Percentiles rank a stretch among this genome's conserved stretches.
phyloP scores from a whole-genome alignment of 2,888 invertebrate genomes.

The Scaptomyza polygonia region DNA sequence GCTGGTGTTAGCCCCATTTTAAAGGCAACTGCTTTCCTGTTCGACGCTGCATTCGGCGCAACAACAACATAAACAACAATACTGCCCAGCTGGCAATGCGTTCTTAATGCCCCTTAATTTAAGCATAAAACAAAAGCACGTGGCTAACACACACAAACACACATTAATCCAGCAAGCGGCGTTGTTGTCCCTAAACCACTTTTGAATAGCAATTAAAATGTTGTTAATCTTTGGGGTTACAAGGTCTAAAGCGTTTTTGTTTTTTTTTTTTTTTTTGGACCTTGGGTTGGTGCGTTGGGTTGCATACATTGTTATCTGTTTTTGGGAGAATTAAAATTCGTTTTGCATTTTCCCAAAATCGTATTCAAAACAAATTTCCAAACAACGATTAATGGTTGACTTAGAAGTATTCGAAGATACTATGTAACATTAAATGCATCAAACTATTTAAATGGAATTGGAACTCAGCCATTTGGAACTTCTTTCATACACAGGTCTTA shows the following conservation, averaged over 20 bases:
- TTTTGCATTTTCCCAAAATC: conserved; percentile 14
- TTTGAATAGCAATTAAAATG: conserved; percentile 57
- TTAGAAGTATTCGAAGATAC: not conserved
- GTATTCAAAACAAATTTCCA: conserved; percentile 13
- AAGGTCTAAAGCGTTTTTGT: conserved; percentile 5
- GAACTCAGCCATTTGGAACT: not conserved
- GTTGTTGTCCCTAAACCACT: conserved; percentile 3
- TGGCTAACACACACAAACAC: conserved; percentile 17
- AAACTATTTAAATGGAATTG: too few relatives aligned
- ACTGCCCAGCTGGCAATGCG: conserved; percentile 27
- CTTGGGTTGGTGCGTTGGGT: not conserved
- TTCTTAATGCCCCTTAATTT: conserved; percentile 45
- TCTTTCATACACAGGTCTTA: too few relatives aligned
- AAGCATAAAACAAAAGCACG: conserved; percentile 27
- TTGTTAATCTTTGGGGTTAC: conserved; percentile 31
- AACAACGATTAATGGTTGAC: not conserved
- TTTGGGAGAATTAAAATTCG: conserved; percentile 8
- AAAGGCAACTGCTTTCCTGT: not conserved
- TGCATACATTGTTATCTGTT: conserved; percentile 6
- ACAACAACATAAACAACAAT: conserved; percentile 20
- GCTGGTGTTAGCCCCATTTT: conserved; percentile 1
- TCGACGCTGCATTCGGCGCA: conserved; percentile 9
- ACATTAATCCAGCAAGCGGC: not conserved
- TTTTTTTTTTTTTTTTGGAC: not conserved
- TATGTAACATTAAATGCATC: not conserved